Conservation (phyloP, 1,140 invertebrate species). For the Thalassaphorura encarpata region DNA sequence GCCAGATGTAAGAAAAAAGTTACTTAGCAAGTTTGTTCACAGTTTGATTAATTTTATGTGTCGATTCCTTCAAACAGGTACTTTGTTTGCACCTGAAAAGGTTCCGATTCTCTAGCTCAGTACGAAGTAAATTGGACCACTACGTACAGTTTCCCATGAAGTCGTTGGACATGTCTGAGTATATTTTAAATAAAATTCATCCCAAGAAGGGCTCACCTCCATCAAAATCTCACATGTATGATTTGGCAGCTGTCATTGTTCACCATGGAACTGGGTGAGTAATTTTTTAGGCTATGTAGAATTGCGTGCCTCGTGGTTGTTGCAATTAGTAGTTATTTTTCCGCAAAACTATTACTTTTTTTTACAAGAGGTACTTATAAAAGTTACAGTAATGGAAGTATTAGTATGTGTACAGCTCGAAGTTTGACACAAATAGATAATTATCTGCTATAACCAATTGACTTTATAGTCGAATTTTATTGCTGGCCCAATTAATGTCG, state of each 20-base stretch:
- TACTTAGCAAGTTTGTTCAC: too few species aligned
- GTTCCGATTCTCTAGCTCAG: slow-evolving; percentile 72
- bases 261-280: slow-evolving; percentile 69
- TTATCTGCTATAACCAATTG: too few species aligned
- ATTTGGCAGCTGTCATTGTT: slow-evolving; percentile 72
- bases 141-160: slow-evolving; percentile 65
- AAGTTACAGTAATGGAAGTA: too few species aligned
- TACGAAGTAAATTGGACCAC: slow-evolving; percentile 68
- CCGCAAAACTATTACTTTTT: not conserved
- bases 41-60: too few species aligned
- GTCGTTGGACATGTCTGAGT: slow-evolving; percentile 67
- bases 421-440: too few species aligned
- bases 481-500: too few species aligned
- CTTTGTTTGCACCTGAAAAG: slow-evolving; percentile 75
- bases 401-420: too few species aligned
- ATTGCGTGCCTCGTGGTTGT: not conserved
- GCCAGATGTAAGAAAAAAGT: slow-evolving; percentile 21
- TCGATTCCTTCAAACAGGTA: slow-evolving; percentile 42
- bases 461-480: too few species aligned
- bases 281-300: not conserved
- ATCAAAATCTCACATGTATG: slow-evolving; percentile 56
- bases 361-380: too few species aligned
- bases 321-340: not conserved
- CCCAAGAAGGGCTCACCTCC: slow-evolving; percentile 49
- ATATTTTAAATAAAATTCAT: slow-evolving; percentile 56